Base-by-base conservation (phyloP, 2,797 vertebrate species). In the Phoebastria nigripes region DNA sequence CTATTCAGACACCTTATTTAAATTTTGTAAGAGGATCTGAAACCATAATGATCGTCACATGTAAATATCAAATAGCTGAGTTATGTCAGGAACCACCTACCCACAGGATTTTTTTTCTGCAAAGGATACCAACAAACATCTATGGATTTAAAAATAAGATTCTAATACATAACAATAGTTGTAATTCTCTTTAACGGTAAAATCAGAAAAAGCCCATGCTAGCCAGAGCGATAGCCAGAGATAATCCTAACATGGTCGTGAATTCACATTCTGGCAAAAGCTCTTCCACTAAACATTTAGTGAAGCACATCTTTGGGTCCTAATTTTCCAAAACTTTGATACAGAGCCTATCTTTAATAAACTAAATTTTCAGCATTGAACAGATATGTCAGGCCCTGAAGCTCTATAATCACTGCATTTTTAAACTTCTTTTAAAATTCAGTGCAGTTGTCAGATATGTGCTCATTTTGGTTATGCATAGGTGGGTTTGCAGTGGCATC, bases 401-500 rank as follows among this genome's bases (percentile, higher is more conserved):
- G 28, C 51, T 96, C 58, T 72, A 55, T 67, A 91, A 81, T 81
- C 46, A 61, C 65, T 81, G 67, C 74, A 92, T 95, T 93, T 95
- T 59, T n/a, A 85, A 80, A 62, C 80, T 92, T 95, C 20, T 85
- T 94, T 90, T 87, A 70, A 96, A 95, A 94, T 93, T 74, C 89
- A 92, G 35, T 86, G 67, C 66, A 76, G 94, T 95, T 97, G 96
- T 95, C 94, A 96, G 80, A 82, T 87, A 82, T 11, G 11, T 86
- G 76, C 37, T 89, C 84, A 46, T 94, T 97, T 95, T 95, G 87
- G 91, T 97, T 96, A 86, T 83, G 89, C 55, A 91, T 93, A 96
- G 84, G 83, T 87, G 41, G 51, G 59, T 91, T 94, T 89, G 55
- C 78, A 88, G 93, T 89, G 85, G 94, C 71, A 22, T 80, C 85